phyloP scores from a whole-genome alignment of 2,888 invertebrate genomes.

The Pyrochroa serraticornis region DNA sequence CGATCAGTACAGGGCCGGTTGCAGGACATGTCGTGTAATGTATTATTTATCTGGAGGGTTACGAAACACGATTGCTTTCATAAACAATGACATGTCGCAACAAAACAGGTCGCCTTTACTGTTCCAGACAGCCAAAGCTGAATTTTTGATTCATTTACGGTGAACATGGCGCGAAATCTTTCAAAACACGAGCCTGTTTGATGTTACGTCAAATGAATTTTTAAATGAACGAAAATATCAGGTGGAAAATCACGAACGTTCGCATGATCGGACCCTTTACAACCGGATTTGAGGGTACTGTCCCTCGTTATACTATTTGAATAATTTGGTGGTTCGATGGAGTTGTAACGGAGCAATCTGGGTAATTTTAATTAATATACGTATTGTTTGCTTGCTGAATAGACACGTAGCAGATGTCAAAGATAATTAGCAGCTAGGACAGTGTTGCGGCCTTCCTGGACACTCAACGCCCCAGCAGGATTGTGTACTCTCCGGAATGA shows the following conservation, averaged over 20 bases:
- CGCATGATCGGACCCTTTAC: constrained; percentile 13
- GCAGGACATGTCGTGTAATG: background rate
- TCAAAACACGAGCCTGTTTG: constrained; percentile 6
- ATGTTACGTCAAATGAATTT: constrained; percentile 18
- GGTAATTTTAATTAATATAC: too few species aligned
- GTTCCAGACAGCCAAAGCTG: constrained; percentile 8
- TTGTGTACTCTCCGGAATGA: too few species aligned
- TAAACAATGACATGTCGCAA: constrained; percentile 19
- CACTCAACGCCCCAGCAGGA: too few species aligned
- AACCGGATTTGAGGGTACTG: background rate
- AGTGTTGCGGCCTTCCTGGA: too few species aligned
- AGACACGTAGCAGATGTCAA: too few species aligned
- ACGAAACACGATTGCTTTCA: constrained; percentile 22
- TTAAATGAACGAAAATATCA: constrained; percentile 17
- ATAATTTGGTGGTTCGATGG: too few species aligned
- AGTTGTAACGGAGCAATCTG: too few species aligned
- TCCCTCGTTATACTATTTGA: background rate
- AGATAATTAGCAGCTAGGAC: too few species aligned
- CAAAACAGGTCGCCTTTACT: constrained; percentile 9
- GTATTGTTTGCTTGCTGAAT: too few species aligned
- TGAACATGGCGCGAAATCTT: constrained; percentile 1
- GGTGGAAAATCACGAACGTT: constrained; percentile 13
- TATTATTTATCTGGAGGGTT: constrained; percentile 15
- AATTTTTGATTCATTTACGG: constrained; percentile 21
- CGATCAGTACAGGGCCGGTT: background rate